Evolutionary conservation across 2,113 vertebrate species (phyloP).

Genomic region (Ptyas mucosa): DNA sequence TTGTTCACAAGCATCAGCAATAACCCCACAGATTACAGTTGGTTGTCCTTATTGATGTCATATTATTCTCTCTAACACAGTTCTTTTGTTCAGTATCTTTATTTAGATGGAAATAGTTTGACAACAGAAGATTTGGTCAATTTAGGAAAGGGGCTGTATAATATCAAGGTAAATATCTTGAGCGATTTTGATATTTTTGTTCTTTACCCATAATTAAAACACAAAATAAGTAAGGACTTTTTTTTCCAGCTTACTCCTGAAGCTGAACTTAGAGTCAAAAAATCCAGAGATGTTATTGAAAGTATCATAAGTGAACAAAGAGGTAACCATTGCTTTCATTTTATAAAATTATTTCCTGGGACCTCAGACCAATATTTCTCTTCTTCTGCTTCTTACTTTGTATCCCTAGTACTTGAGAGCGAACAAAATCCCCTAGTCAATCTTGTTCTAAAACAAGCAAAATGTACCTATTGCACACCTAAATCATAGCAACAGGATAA

Average conservation of each 20-base stretch:
- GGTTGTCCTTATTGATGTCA: neutral
- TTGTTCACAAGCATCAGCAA: neutral
- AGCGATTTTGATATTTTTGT: accelerated
- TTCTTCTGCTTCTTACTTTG: neutral
- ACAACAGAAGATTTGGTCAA: conserved; percentile 86
- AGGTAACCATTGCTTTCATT: conserved; percentile 65
- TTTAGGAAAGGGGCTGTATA: conserved; percentile 87
- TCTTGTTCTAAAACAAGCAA: neutral
- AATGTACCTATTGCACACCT: neutral
- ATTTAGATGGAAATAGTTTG: conserved; percentile 87
- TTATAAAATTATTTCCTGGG: neutral
- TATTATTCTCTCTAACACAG: conserved; percentile 10
- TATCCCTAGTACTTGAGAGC: neutral
- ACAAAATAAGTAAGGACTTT: neutral
- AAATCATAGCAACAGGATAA: neutral
- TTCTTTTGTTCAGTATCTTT: conserved; percentile 75
- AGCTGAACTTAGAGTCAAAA: conserved; percentile 83
- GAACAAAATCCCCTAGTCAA: neutral
- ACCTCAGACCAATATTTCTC: neutral
- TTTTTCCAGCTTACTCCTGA: conserved; percentile 78
- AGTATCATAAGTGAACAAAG: conserved; percentile 90
- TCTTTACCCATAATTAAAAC: neutral
- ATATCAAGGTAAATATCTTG: conserved; percentile 86
- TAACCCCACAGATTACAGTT: neutral
- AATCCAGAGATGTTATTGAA: conserved; percentile 90